Conservation (phyloP, 2,797 vertebrate genomes). For the Alfaro cultratus region DNA sequence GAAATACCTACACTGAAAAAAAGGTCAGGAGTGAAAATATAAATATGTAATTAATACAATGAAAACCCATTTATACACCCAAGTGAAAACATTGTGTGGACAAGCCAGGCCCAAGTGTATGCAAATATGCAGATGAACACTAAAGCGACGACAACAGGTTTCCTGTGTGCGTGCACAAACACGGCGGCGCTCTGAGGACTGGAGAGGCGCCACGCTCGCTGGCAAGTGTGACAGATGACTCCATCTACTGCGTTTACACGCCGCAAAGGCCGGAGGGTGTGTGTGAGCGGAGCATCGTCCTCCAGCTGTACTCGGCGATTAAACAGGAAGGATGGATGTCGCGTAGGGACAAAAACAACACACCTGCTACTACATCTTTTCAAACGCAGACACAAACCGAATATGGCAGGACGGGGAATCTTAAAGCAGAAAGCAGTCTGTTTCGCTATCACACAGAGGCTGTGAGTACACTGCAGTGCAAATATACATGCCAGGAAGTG, state of each 20-base stretch:
- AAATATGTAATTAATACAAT: slow-evolving; percentile 16
- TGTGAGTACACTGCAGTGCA: slow-evolving; percentile 21
- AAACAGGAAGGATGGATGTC: slow-evolving; percentile 63
- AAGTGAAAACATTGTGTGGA: slow-evolving; percentile 18
- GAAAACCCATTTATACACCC: neutral
- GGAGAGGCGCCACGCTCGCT: slow-evolving; percentile 53
- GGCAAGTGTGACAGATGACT: slow-evolving; percentile 68
- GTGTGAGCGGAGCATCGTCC: slow-evolving; percentile 54
- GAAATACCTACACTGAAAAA: slow-evolving; percentile 8
- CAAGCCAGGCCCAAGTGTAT: slow-evolving; percentile 14
- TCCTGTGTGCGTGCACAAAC: neutral
- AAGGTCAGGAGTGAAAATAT: neutral
- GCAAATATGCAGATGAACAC: slow-evolving; percentile 42
- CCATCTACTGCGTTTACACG: slow-evolving; percentile 58
- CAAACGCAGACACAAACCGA: slow-evolving; percentile 40
- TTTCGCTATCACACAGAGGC: slow-evolving; percentile 10
- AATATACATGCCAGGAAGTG: neutral
- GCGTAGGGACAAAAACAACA: slow-evolving; percentile 34
- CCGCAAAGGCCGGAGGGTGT: slow-evolving; percentile 50
- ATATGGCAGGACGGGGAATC: slow-evolving; percentile 26
- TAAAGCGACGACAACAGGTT: slow-evolving; percentile 21
- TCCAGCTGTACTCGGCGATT: slow-evolving; percentile 52
- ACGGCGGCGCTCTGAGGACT: slow-evolving; percentile 16
- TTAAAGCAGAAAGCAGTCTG: slow-evolving; percentile 22
- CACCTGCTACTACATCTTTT: slow-evolving; percentile 46